Evolutionary conservation across 2,888 invertebrate species (phyloP), one percentile per base, ranked within the genome.

Genomic region (Callinectes sapidus): DNA sequence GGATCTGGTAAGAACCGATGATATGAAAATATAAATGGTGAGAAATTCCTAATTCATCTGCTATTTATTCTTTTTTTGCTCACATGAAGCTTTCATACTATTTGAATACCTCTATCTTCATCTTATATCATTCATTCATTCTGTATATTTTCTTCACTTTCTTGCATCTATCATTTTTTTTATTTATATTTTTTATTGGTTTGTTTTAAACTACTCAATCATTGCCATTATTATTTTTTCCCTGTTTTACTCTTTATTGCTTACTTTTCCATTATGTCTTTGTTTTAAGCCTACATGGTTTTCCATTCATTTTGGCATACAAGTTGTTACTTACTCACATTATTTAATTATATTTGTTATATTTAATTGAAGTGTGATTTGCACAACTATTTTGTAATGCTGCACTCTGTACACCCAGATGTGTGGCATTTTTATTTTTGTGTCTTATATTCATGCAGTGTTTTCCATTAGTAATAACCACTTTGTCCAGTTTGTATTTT

Each of bases 401-500:
- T 81, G 35, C 81, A 16, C 2, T 81, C 18, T 35, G 13, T 35
- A 81, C 3, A 81, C 6, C 28, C 71, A 35, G 35, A n/a, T 18
- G 32, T 81, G 32, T 81, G 81, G 35, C 81, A 35, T 16, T 81
- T 13, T 71, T 28, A 71, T 71, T 71, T 71, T 81, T 35, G n/a
- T 81, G 77, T 81, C 2, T 81, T 81, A 28, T 28, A 35, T 32
- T 5, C 81, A 35, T 71, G 28, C 71, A 81, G 5, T 81, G 35
- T 81, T 81, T 81, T 81, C 35, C 35, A 81, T 18, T 81, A 81
- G 35, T 81, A 6, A 35, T 81, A 81, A 81, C 71, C 71, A 71
- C 14, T 81, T 81, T 81, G 81, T 13, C 28, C 48, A 61, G 61
- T 61, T 18, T 81, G 48, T 10, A 48, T 81, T 81, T 32, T 81